These are phyloP conservation scores for Littorina saxatilis DNA, from an alignment of 1,140 invertebrate genomes.

Conservation along the genomic window DNA sequence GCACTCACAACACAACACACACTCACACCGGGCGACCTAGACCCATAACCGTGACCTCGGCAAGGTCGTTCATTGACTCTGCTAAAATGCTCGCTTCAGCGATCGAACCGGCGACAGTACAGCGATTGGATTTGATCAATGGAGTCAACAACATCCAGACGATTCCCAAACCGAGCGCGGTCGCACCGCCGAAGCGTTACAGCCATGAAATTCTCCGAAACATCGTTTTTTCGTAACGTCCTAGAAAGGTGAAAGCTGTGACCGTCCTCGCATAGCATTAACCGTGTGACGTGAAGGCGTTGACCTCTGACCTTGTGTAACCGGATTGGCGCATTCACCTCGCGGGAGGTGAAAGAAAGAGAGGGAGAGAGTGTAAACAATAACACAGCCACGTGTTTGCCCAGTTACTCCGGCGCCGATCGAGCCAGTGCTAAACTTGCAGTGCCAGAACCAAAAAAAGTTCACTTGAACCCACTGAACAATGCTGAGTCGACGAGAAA, in stretches of 20 bases:
- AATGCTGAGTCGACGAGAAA: too few species aligned
- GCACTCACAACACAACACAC: not conserved
- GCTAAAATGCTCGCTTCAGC: not conserved
- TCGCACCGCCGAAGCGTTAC: not conserved
- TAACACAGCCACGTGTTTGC: not conserved
- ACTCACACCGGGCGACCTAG: not conserved
- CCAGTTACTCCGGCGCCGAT: not conserved
- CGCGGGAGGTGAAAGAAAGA: not conserved
- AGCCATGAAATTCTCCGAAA: not conserved
- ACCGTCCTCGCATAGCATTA: not conserved
- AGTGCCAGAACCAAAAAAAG: too few species aligned
- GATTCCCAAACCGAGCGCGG: not conserved
- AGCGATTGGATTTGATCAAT: not conserved
- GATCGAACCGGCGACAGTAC: not conserved
- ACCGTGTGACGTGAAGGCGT: too few species aligned
- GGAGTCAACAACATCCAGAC: too few species aligned
- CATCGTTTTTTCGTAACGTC: constrained; percentile 18
- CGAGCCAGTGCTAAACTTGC: too few species aligned
- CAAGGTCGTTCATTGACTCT: constrained; percentile 28
- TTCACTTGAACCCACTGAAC: too few species aligned
- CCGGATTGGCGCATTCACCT: too few species aligned
- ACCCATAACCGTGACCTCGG: constrained; percentile 5
- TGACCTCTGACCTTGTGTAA: constrained; percentile 5
- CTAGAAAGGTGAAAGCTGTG: not conserved
- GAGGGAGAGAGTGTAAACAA: not conserved